Conservation (phyloP, 2,113 vertebrate species). For the Casuarius casuarius region DNA sequence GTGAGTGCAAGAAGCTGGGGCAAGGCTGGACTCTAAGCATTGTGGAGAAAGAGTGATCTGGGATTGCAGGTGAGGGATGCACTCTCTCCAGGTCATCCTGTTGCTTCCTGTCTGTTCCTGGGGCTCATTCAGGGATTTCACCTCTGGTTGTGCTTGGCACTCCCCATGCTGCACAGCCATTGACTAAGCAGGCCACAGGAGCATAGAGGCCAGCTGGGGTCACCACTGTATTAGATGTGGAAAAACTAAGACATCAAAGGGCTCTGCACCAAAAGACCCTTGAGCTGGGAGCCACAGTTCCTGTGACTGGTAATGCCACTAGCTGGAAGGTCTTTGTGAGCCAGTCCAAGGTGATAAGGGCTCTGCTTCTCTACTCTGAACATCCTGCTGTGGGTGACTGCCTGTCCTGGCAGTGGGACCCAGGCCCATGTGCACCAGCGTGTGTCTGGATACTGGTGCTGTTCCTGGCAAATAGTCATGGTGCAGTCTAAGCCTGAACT, state of each 20-base stretch:
- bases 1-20: neutral
- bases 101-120: neutral
- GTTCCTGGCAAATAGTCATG: too few species aligned
- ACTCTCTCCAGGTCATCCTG: neutral
- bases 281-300: neutral
- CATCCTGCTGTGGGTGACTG: neutral
- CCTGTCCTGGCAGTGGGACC: neutral
- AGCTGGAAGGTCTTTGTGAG: neutral
- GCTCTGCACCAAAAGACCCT: neutral
- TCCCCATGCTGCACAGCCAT: fast-evolving
- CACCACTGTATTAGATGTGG: neutral
- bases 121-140: neutral
- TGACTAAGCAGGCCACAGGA: neutral
- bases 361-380: neutral
- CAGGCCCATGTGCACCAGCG: too few species aligned
- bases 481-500: too few species aligned
- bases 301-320: fast-evolving
- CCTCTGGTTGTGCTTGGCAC: neutral
- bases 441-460: neutral
- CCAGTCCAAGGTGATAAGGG: neutral
- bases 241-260: neutral
- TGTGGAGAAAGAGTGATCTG: neutral
- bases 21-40: neutral
- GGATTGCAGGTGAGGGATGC: neutral
- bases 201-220: neutral